Conservation (phyloP, 2,113 vertebrate genomes). For the Sphaerodactylus townsendi region DNA sequence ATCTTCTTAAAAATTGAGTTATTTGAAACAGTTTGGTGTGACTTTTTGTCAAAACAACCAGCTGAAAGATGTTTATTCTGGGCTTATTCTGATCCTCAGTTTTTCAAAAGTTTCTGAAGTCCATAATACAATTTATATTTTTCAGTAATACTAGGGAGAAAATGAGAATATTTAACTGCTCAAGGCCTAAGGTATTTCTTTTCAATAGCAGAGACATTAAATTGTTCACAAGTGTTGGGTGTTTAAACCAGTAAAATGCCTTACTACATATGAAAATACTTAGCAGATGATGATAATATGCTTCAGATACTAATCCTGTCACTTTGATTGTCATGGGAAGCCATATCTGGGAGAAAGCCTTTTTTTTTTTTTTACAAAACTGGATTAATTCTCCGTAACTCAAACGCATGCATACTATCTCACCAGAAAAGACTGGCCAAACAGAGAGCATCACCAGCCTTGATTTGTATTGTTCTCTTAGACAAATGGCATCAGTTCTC, state of each 20-base stretch:
- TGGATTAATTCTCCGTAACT: background rate
- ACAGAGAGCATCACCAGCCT: background rate
- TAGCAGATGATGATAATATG: background rate
- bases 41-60: background rate
- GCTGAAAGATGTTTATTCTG: background rate
- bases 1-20: background rate
- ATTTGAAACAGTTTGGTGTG: background rate
- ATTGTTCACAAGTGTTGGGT: background rate
- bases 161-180: background rate
- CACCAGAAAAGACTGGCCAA: background rate
- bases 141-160: background rate
- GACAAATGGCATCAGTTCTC: background rate
- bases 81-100: background rate
- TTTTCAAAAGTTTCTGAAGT: background rate
- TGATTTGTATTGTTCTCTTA: background rate
- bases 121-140: background rate
- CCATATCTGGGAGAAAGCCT: background rate
- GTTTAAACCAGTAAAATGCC: slow-evolving; percentile 1
- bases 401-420: background rate
- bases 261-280: slow-evolving; percentile 10
- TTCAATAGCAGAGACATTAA: background rate
- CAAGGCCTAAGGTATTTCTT: slow-evolving; percentile 20
- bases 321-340: background rate
- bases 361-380: no score
- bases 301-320: background rate